These are phyloP conservation scores for Chouioia cunea DNA, from an alignment of 2,888 invertebrate species.

Conservation along the genomic window DNA sequence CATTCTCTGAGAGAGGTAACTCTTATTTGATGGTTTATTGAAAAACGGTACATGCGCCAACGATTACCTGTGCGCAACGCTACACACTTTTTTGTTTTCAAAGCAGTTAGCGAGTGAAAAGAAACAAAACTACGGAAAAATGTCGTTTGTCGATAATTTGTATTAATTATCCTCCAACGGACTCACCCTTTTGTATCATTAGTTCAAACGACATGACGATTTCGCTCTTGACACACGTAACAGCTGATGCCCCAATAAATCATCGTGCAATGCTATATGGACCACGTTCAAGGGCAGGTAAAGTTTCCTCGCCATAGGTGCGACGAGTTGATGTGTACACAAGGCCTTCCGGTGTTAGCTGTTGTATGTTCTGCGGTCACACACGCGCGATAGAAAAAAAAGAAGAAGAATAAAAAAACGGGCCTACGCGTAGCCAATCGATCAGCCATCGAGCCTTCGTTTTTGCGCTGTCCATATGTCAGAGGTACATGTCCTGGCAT, in stretches of 20 bases:
- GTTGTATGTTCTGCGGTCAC: background rate
- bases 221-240: too few relatives aligned
- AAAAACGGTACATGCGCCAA: too few relatives aligned
- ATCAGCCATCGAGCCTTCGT: constrained; percentile 65
- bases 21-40: too few relatives aligned
- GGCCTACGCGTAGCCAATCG: constrained; percentile 65
- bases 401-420: constrained; percentile 35
- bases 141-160: too few relatives aligned
- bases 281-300: background rate
- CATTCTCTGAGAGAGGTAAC: too few relatives aligned
- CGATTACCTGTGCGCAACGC: too few relatives aligned
- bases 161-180: too few relatives aligned
- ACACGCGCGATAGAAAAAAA: background rate
- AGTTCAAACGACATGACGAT: too few relatives aligned
- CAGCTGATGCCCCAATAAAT: background rate
- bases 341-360: background rate
- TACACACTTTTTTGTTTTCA: too few relatives aligned
- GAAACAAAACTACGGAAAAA: too few relatives aligned
- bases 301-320: background rate
- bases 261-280: background rate
- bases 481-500: constrained; percentile 65
- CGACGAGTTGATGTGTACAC: background rate
- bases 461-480: constrained; percentile 68
- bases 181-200: too few relatives aligned
- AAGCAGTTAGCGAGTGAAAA: too few relatives aligned